Conservation (phyloP, 1,140 invertebrate species). For the Ctenoplectra terminalis region DNA sequence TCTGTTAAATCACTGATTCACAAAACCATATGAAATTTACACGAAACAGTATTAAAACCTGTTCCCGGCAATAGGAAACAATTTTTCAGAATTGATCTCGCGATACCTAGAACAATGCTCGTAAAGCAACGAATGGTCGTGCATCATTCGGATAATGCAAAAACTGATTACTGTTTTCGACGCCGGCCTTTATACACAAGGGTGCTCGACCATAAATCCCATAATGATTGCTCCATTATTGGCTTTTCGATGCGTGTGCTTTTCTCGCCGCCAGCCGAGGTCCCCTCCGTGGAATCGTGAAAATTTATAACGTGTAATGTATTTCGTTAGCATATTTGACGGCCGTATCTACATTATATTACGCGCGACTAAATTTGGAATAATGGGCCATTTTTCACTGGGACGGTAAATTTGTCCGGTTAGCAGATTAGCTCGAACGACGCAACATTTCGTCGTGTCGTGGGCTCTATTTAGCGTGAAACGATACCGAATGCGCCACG, state of each 20-base stretch:
- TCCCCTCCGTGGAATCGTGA: background rate
- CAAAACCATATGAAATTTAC: accelerated
- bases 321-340: constrained; percentile 41
- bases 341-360: constrained; percentile 27
- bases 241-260: background rate
- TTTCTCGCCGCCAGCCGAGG: background rate
- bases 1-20: background rate
- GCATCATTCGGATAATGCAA: background rate
- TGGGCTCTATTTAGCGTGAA: background rate
- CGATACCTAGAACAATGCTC: background rate
- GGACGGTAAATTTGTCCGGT: background rate
- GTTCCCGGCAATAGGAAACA: background rate
- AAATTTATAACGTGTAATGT: constrained; percentile 33
- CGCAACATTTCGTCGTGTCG: background rate
- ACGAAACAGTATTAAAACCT: background rate
- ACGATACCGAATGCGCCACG: background rate
- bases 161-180: constrained; percentile 35
- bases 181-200: background rate
- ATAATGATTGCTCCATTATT: constrained; percentile 37
- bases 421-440: background rate
- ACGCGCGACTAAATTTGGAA: constrained; percentile 10
- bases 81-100: background rate
- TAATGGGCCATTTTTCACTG: constrained; percentile 30
- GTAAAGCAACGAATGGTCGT: background rate
- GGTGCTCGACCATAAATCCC: background rate